Conservation (phyloP, 1,140 invertebrate genomes). For the Dryas iulia region DNA sequence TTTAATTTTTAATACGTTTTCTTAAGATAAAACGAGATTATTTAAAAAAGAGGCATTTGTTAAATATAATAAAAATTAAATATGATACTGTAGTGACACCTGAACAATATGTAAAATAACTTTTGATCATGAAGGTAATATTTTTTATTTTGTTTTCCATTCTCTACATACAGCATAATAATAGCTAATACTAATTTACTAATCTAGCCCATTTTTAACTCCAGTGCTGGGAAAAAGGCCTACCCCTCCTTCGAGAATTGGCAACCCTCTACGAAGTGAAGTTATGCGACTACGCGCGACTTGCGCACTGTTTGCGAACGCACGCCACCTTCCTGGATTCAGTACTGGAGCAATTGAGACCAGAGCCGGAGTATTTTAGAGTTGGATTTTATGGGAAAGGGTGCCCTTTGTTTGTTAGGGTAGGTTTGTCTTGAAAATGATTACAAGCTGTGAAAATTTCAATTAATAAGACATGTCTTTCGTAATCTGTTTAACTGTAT, state of each 20-base stretch:
- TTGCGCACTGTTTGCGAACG: slow-evolving; percentile 91
- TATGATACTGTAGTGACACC: too few species aligned
- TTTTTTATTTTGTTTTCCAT: too few species aligned
- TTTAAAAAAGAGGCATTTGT: slow-evolving; percentile 2
- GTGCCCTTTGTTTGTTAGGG: slow-evolving; percentile 96
- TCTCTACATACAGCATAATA: too few species aligned
- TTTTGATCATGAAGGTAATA: too few species aligned
- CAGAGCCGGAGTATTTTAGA: slow-evolving; percentile 97
- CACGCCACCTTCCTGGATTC: slow-evolving; percentile 96
- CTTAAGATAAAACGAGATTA: too few species aligned
- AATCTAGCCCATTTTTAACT: neutral
- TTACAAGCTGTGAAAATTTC: too few species aligned
- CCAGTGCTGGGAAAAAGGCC: slow-evolving; percentile 96
- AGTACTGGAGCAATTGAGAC: slow-evolving; percentile 91
- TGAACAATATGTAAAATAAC: too few species aligned
- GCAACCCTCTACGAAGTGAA: slow-evolving; percentile 93
- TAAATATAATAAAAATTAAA: neutral
- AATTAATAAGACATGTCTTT: too few species aligned
- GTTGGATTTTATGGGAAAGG: slow-evolving; percentile 97
- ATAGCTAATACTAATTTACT: too few species aligned
- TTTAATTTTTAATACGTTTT: too few species aligned
- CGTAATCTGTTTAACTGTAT: too few species aligned
- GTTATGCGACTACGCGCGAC: slow-evolving; percentile 94
- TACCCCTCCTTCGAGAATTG: slow-evolving; percentile 95
- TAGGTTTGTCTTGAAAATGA: too few species aligned